Conservation (phyloP, 1,140 invertebrate species). For the Lepidostoma basale region DNA sequence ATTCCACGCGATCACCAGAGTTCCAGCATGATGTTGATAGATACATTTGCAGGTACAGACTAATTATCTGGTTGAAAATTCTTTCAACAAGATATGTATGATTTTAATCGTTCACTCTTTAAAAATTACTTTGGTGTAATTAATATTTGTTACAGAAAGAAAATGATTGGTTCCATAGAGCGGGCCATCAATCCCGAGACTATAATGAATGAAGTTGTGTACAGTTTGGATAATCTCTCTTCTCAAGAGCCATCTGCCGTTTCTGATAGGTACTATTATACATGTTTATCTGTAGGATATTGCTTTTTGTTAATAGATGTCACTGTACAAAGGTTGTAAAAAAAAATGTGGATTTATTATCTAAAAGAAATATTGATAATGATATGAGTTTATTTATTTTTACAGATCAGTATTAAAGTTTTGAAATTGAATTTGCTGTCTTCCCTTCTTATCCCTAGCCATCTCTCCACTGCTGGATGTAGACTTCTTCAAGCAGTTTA, state of each 20-base stretch:
- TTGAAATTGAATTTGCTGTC: too few species aligned
- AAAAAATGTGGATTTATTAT: too few species aligned
- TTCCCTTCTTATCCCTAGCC: too few species aligned
- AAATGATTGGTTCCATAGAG: slow-evolving; percentile 66
- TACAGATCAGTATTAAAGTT: too few species aligned
- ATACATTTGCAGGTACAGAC: slow-evolving; percentile 62
- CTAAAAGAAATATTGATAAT: too few species aligned
- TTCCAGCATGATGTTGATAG: slow-evolving; percentile 69
- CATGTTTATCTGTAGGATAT: too few species aligned
- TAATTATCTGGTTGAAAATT: not conserved
- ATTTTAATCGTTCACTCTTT: not conserved
- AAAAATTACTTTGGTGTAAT: not conserved
- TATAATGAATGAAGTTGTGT: slow-evolving; percentile 71
- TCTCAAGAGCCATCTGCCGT: slow-evolving; percentile 40
- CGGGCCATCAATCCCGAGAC: slow-evolving; percentile 64
- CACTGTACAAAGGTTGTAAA: too few species aligned
- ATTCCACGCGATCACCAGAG: slow-evolving; percentile 61
- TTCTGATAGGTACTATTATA: slow-evolving; percentile 31
- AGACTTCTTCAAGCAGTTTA: too few species aligned
- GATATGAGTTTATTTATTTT: too few species aligned
- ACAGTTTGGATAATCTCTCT: slow-evolving; percentile 71
- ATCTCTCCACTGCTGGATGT: too few species aligned
- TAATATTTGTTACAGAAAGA: too few species aligned
- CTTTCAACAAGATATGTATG: not conserved
- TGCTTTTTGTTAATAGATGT: too few species aligned